Conservation (phyloP, 2,113 vertebrate genomes). For the Anolis sagrei region DNA sequence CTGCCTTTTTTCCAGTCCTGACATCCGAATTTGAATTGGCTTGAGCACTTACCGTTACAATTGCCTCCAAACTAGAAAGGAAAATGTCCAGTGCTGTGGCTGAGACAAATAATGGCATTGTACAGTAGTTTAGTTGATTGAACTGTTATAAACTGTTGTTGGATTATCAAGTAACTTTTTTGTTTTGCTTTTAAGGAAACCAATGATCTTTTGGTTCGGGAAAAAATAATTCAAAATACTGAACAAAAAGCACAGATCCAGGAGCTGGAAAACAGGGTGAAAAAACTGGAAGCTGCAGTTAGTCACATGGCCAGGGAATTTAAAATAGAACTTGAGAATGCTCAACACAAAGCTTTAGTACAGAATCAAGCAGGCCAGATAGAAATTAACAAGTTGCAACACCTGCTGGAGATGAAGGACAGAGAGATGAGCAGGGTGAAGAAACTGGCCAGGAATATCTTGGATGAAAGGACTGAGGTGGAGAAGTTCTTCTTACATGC, state of each 20-base stretch:
- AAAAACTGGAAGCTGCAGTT: constrained; percentile 76
- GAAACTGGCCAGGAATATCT: constrained; percentile 76
- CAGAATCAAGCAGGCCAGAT: constrained; percentile 67
- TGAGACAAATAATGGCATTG: too few relatives aligned
- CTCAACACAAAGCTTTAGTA: constrained; percentile 56
- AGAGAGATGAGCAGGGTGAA: constrained; percentile 83
- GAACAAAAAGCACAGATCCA: constrained; percentile 75
- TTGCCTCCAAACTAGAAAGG: not conserved
- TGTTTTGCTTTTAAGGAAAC: constrained; percentile 75
- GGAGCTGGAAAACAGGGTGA: constrained; percentile 74
- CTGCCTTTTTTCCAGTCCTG: not conserved
- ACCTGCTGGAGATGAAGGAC: constrained; percentile 79
- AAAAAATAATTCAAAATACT: constrained; percentile 77
- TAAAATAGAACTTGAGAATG: constrained; percentile 62
- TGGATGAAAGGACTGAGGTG: constrained; percentile 83
- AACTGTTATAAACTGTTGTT: not conserved
- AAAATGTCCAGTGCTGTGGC: not conserved
- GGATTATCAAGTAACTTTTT: constrained; percentile 14
- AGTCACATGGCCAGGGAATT: constrained; percentile 63
- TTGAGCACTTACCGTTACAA: not conserved
- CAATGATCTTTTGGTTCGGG: constrained; percentile 74
- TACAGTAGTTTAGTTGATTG: too few relatives aligned
- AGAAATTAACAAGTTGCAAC: constrained; percentile 83
- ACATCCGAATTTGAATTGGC: not conserved
- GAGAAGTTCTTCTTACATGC: constrained; percentile 86